Percentiles rank a stretch among this genome's conserved stretches.
Evolutionary conservation across 2,888 invertebrate species (phyloP).

Genomic region (Lasioglossum lativentre): DNA sequence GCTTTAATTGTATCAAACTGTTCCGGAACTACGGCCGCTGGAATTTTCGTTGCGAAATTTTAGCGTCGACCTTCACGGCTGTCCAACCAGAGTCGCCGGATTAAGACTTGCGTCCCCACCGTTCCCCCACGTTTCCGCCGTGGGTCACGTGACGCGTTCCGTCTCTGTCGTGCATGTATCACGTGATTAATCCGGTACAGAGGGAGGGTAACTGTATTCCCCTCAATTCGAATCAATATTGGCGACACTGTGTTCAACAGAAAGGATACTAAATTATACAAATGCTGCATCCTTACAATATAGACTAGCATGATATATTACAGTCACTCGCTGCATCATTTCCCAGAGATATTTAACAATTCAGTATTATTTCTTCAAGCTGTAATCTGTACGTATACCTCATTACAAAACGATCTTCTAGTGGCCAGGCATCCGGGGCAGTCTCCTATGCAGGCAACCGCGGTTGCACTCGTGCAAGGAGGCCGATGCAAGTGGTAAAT

Average conservation of each 20-base stretch:
- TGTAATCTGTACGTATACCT: neutral
- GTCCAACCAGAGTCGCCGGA: neutral
- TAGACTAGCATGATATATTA: too few species aligned
- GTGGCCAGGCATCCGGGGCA: neutral
- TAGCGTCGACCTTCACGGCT: slow-evolving; percentile 48
- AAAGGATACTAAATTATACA: slow-evolving; percentile 8
- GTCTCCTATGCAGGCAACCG: slow-evolving; percentile 49
- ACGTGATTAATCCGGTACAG: too few species aligned
- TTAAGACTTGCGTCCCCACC: too few species aligned
- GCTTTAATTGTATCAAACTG: slow-evolving; percentile 31
- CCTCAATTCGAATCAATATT: too few species aligned
- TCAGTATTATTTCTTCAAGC: neutral
- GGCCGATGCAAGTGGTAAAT: slow-evolving; percentile 8
- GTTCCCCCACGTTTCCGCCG: too few species aligned
- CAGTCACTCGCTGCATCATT: neutral
- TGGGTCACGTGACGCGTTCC: too few species aligned
- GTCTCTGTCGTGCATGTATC: too few species aligned
- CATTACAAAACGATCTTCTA: neutral
- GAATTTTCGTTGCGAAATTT: slow-evolving; percentile 56
- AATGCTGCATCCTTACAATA: too few species aligned
- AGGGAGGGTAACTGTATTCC: too few species aligned
- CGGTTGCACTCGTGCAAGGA: slow-evolving; percentile 33
- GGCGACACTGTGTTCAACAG: neutral
- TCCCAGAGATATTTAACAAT: neutral
- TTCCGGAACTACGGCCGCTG: slow-evolving; percentile 44